Evolutionary conservation across 2,888 invertebrate genomes (phyloP).

Genomic region (Agrenia bidenticulata): DNA sequence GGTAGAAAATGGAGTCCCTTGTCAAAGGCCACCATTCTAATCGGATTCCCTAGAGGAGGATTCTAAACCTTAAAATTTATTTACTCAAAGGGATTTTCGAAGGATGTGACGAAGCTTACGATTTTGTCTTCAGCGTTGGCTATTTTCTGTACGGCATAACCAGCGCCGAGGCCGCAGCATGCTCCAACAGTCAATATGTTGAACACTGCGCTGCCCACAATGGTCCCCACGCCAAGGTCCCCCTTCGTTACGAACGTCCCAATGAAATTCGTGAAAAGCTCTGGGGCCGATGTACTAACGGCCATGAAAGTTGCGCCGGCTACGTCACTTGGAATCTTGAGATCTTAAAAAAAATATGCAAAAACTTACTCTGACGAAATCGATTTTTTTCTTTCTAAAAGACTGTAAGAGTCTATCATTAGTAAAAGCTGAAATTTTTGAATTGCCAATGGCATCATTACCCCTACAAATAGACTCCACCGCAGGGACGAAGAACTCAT

Average conservation of each 20-base stretch:
- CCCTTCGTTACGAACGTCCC: slow-evolving; percentile 83
- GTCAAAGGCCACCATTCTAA: slow-evolving; percentile 79
- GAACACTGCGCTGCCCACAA: slow-evolving; percentile 55
- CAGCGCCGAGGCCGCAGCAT: slow-evolving; percentile 53
- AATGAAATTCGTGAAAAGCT: slow-evolving; percentile 61
- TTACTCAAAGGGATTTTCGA: too few species aligned
- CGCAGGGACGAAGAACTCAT: slow-evolving; percentile 68
- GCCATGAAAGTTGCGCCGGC: slow-evolving; percentile 73
- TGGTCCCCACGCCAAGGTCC: slow-evolving; percentile 62
- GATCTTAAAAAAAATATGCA: too few species aligned
- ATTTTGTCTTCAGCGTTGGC: slow-evolving; percentile 25
- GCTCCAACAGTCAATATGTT: slow-evolving; percentile 55
- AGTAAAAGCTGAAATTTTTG: neutral
- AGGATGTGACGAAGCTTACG: slow-evolving; percentile 16
- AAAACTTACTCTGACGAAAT: too few species aligned
- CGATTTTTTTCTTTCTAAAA: too few species aligned
- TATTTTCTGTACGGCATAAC: slow-evolving; percentile 27
- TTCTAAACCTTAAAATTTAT: slow-evolving; percentile 27
- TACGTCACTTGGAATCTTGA: slow-evolving; percentile 81
- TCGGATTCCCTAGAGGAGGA: slow-evolving; percentile 66
- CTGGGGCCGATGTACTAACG: slow-evolving; percentile 85
- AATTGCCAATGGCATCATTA: slow-evolving; percentile 49
- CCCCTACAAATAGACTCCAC: slow-evolving; percentile 66
- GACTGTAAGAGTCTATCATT: too few species aligned
- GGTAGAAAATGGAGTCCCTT: slow-evolving; percentile 76